These are phyloP conservation scores for Lagopus leucura DNA, from an alignment of 2,113 vertebrate species.

Conservation along the genomic window DNA sequence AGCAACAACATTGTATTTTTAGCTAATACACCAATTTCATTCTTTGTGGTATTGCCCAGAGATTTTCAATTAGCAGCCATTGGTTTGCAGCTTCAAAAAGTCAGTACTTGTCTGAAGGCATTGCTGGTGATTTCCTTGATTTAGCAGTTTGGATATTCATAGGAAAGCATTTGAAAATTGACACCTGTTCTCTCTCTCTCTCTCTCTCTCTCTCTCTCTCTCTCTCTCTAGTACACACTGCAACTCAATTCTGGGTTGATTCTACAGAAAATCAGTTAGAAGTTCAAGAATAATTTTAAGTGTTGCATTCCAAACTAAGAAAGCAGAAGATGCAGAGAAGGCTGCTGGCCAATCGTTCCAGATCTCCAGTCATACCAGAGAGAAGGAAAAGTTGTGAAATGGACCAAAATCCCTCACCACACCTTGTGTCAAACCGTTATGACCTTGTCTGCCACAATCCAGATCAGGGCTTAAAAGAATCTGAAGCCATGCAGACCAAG, in stretches of 20 bases:
- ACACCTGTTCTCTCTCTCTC: neutral
- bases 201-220: neutral
- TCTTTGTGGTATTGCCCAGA: constrained; percentile 9
- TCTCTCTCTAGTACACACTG: neutral
- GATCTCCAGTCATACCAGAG: neutral
- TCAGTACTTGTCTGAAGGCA: constrained; percentile 54
- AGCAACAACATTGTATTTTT: neutral
- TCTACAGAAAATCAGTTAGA: neutral
- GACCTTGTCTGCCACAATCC: neutral
- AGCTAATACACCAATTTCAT: neutral
- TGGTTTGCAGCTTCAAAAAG: constrained; percentile 33
- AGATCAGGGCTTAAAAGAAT: neutral
- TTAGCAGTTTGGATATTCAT: neutral
- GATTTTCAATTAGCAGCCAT: constrained; percentile 32
- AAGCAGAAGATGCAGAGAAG: neutral
- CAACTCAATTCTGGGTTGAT: neutral
- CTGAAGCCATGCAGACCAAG: neutral
- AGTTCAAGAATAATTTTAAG: neutral
- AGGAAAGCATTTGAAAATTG: constrained; percentile 17
- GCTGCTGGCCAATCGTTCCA: neutral
- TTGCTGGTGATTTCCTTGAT: constrained; percentile 59
- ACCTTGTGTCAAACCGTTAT: neutral
- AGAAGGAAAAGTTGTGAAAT: neutral
- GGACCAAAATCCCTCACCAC: neutral
- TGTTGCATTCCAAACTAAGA: neutral